phyloP scores from a whole-genome alignment of 1,140 invertebrate species.

The Drosophila funebris region DNA sequence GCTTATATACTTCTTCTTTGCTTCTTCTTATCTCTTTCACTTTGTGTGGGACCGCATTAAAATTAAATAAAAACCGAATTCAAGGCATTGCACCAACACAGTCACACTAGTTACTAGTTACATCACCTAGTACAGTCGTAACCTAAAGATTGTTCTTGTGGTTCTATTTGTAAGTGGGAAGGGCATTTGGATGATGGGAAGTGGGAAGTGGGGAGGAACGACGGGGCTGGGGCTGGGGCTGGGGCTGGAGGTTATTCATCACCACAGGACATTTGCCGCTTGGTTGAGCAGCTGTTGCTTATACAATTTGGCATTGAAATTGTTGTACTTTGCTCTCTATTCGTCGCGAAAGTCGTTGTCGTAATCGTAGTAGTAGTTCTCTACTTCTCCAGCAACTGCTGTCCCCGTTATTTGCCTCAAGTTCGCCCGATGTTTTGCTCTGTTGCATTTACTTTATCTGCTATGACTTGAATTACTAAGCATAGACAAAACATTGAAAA shows the following conservation, averaged over 20 bases:
- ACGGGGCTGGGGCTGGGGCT: not conserved
- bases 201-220: not conserved
- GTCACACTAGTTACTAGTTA: conserved; percentile 22
- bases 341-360: not conserved
- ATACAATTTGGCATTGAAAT: conserved; percentile 67
- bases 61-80: conserved; percentile 38
- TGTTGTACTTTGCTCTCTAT: not conserved
- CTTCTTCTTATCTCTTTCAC: not conserved
- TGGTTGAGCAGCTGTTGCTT: conserved; percentile 53
- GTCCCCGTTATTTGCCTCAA: conserved; percentile 1
- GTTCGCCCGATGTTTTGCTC: not conserved
- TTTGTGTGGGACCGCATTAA: conserved; percentile 18
- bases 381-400: not conserved
- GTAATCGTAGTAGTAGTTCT: not conserved
- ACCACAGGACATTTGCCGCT: conserved; percentile 67
- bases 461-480: not conserved
- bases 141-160: conserved; percentile 23
- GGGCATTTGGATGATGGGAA: too few relatives aligned
- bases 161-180: not conserved
- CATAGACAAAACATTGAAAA: not conserved
- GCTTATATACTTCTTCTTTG: not conserved
- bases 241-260: conserved; percentile 21
- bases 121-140: conserved; percentile 42
- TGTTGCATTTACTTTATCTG: not conserved
- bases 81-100: conserved; percentile 4